A percentile compares a stretch with the other conserved stretches of the same genome.
These are phyloP conservation scores for Todus mexicanus DNA, from an alignment of 2,797 vertebrate genomes.

Conservation along the genomic window DNA sequence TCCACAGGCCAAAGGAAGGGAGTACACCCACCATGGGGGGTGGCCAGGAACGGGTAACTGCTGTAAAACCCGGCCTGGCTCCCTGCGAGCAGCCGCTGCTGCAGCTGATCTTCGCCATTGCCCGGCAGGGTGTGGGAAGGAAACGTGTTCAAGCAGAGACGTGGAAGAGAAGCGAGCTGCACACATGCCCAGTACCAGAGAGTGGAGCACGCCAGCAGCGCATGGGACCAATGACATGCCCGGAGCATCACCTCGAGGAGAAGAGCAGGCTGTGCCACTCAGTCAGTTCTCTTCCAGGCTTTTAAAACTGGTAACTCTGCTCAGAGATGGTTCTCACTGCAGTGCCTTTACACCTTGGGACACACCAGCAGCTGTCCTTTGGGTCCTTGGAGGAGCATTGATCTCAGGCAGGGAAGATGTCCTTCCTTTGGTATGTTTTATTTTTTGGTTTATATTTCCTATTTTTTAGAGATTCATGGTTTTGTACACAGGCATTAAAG, in stretches of 20 bases:
- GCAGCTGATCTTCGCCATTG: background rate
- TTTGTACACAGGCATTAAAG: conserved; percentile 41
- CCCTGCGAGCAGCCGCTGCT: background rate
- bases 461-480: background rate
- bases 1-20: background rate
- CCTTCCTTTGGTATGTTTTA: background rate
- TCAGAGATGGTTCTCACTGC: background rate
- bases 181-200: conserved; percentile 31
- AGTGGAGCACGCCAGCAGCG: background rate
- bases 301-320: background rate
- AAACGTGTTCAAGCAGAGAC: background rate
- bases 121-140: conserved; percentile 17
- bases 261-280: background rate
- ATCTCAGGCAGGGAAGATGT: background rate
- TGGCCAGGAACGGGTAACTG: background rate
- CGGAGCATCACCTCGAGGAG: rapidly evolving
- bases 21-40: rapidly evolving
- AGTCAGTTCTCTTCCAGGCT: background rate
- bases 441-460: background rate
- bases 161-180: background rate
- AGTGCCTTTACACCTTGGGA: background rate
- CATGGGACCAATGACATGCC: background rate
- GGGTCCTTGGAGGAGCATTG: background rate
- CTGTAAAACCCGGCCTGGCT: background rate
- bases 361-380: background rate